Base-by-base conservation (phyloP, 1,140 invertebrate genomes). In the Drosophila lowei region DNA sequence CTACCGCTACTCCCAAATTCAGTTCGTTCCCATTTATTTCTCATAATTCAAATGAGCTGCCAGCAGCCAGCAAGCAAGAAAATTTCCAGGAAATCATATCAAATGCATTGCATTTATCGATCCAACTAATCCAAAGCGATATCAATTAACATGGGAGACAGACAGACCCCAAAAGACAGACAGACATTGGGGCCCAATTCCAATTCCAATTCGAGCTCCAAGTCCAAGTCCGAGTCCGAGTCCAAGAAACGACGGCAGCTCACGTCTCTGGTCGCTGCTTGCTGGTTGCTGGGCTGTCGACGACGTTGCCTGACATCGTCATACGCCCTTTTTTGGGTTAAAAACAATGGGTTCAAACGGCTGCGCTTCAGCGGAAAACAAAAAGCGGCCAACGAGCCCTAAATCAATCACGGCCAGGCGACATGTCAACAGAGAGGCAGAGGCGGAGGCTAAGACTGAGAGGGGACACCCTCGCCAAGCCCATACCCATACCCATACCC, bases 301-400 rank as follows among this genome's bases (percentile, higher is more conserved):
- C 23, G 23, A 25, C 23, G 23, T 54, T 43, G 34, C 46, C 23
- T 44, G 41, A 21, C 54, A 34, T 46, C 55, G 43, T 54, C 46
- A 61, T 75, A 61, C 59, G 73, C 77, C 81, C 75, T 72, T 88
- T 81, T 88, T 81, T 76, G 83, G 78, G 71, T 79, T 53, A 71
- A 86, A 88, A 88, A 84, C 80, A 84, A 84, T 86, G 83, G 83
- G 83, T 83, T 88, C 81, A 88, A 88, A 78, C 70, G 81, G 77
- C 65, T 78, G 81, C 81, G 81, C 77, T 85, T 85, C 81, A 75
- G 77, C 74, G 83, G 83, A 86, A 86, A 88, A 86, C 75, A 83
- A 81, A 78, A 86, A 88, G 56, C 74, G 65, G 68, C 60, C 74
- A 79, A 46, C 55, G 56, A 77, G 83, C 75, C 83, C 83, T 86